Conservation (phyloP, 1,140 invertebrate genomes). For the Drosophila nasuta region DNA sequence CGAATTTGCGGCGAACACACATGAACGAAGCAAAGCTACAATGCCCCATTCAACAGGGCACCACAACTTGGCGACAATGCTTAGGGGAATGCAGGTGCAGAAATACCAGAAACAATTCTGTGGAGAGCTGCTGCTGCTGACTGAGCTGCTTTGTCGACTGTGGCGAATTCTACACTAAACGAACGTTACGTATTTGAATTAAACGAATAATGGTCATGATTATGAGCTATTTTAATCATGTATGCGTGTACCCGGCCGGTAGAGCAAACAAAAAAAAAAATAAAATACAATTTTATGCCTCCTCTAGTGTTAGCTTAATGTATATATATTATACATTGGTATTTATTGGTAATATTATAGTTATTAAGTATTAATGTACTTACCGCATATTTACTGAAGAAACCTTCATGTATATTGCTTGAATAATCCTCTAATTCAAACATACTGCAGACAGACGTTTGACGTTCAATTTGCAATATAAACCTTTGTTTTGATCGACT, state of each 20-base stretch:
- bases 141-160: slow-evolving; percentile 60
- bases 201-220: slow-evolving; percentile 40
- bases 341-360: too few species aligned
- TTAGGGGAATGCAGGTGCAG: slow-evolving; percentile 47
- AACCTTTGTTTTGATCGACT: slow-evolving; percentile 76
- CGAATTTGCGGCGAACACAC: slow-evolving; percentile 31
- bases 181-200: slow-evolving; percentile 71
- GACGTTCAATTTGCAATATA: slow-evolving; percentile 23
- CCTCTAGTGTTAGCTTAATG: slow-evolving; percentile 1
- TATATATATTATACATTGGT: slow-evolving; percentile 2
- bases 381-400: slow-evolving; percentile 84
- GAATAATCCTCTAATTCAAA: slow-evolving; percentile 84
- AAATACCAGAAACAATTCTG: slow-evolving; percentile 62
- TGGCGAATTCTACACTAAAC: slow-evolving; percentile 38
- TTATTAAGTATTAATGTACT: slow-evolving; percentile 32
- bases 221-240: slow-evolving; percentile 17
- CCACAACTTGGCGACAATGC: slow-evolving; percentile 22
- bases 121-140: slow-evolving; percentile 15
- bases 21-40: slow-evolving; percentile 16
- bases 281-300: background rate
- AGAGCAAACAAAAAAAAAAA: slow-evolving; percentile 45
- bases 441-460: slow-evolving; percentile 54
- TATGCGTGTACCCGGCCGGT: slow-evolving; percentile 63
- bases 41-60: slow-evolving; percentile 9
- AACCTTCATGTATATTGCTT: slow-evolving; percentile 79